Base-by-base conservation (phyloP, 2,797 vertebrate genomes). In the Arrhamphus sclerolepis region DNA sequence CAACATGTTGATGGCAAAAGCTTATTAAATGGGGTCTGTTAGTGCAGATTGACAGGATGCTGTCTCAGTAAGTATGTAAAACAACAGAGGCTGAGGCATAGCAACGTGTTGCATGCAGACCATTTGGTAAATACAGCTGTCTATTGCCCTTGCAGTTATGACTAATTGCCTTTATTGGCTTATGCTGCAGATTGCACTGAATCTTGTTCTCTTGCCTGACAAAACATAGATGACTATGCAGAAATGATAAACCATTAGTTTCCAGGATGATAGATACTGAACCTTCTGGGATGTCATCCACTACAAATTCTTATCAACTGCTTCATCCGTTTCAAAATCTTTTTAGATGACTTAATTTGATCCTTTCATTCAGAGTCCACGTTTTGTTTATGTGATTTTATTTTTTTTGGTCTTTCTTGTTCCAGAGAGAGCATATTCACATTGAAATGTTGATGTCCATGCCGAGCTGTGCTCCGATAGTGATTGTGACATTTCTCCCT, bases 401-500 rank as follows among this genome's bases (percentile, higher is more conserved):
- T 49, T 22, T 19, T 50, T 34, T 63, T n/a, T n/a, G n/a, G n/a
- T n/a, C n/a, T n/a, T n/a, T n/a, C n/a, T n/a, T n/a, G n/a, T n/a
- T 17, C 10, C n/a, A 58, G 5, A 10, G 6, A 17, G 47, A 66
- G 62, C 57, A 51, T 20, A 46, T 63, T 65, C 61, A 46, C 46
- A 56, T 50, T 18, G 40, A 85, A 85, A 85, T 77, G 79, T 78
- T 86, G 82, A 80, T 72, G 88, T 87, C 86, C 80, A 52, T 14
- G 56, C 63, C 72, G 73, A 68, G 69, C 71, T 70, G 62, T 50
- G 82, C 75, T 87, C 83, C 46, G 65, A 72, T 76, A 82, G 76
- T 70, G 83, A 84, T 87, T 81, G 84, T 92, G 92, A 92, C 90
- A 92, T 92, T 92, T 92, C 82, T 87, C 75, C 71, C 50, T 75